Base-by-base conservation (phyloP, 2,888 invertebrate genomes). In the Disparrhopalites patrizii region DNA sequence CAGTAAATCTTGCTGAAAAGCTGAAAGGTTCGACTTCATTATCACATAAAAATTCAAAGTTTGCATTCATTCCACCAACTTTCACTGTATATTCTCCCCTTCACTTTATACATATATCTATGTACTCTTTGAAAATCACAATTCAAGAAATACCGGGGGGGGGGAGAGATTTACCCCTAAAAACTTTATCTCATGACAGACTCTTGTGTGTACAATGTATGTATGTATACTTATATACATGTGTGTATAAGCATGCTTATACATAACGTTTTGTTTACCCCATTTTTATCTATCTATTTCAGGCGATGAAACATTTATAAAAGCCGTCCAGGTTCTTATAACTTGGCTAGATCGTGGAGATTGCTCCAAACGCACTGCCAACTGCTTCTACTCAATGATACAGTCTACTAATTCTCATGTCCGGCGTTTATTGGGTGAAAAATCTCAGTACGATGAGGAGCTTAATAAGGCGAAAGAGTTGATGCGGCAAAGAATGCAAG, bases 341-440 rank as follows among this genome's bases (percentile, higher is more conserved):
- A 87, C 90, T 0, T 97, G 96, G 96, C 79, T 97, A 74, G 95
- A 96, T 77, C 85, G 94, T 13, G 96, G 96, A 0, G 95, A 96
- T 79, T 95, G 95, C 78, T 90, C 85, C 54, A 94, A 95, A 79
- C 86, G 91, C 68, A 95, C 93, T 79, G 86, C 92, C 1, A 93
- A 90, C 78, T 87, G 87, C 47, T 96, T 96, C 81, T 96, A 96
- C 80, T 90, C 93, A 7, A 93, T 96, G 93, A 91, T 96, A 69
- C 95, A 96, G 81, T 91, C 91, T 28, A 92, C 93, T 0, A 94
- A 96, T 81, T 89, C 93, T 0, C 95, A 96, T 77, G 90, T 95
- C 7, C 85, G 95, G 13, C 84, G 94, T 58, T 81, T 96, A 47
- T 85, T 91, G 58, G 86, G 83, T 73, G 95, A 96, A 78, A 95